A percentile compares a stretch with the other conserved stretches of the same genome.
Conservation (phyloP, 64 coral and sea anemone genomes). For the Pocillopora damicornis region DNA sequence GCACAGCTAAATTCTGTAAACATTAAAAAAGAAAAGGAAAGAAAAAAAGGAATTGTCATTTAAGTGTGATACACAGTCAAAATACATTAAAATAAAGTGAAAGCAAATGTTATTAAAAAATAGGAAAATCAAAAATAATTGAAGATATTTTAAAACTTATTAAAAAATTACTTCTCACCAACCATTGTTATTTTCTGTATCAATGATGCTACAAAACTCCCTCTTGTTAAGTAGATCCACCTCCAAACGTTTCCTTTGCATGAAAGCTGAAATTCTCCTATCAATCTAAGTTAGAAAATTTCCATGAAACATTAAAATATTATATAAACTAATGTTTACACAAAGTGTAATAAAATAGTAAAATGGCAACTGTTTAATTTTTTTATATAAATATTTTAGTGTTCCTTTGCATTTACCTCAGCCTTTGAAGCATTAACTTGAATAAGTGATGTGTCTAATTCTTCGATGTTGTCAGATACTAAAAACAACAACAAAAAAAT, state of each 20-base stretch:
- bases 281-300: conserved; percentile 60
- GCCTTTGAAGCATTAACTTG: conserved; percentile 81
- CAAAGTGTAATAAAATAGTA: too few relatives aligned
- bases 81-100: too few relatives aligned
- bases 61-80: too few relatives aligned
- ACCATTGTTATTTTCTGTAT: conserved; percentile 60
- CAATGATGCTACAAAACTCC: conserved; percentile 83
- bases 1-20: conserved; percentile 65
- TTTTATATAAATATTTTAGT: not conserved
- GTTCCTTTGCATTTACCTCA: conserved; percentile 29
- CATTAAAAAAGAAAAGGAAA: not conserved
- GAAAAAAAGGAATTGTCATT: not conserved
- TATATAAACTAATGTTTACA: too few relatives aligned
- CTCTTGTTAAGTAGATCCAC: conserved; percentile 75
- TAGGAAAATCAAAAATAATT: too few relatives aligned
- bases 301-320: not conserved
- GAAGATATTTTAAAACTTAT: too few relatives aligned
- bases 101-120: too few relatives aligned
- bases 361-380: too few relatives aligned
- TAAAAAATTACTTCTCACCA: not conserved
- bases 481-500: not conserved
- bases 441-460: conserved; percentile 53
- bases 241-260: conserved; percentile 81
- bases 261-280: conserved; percentile 84
- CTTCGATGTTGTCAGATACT: not conserved